Evolutionary conservation across 2,113 vertebrate genomes (phyloP), one percentile per base, ranked within the genome.

Genomic region (Nothobranchius furzeri): DNA sequence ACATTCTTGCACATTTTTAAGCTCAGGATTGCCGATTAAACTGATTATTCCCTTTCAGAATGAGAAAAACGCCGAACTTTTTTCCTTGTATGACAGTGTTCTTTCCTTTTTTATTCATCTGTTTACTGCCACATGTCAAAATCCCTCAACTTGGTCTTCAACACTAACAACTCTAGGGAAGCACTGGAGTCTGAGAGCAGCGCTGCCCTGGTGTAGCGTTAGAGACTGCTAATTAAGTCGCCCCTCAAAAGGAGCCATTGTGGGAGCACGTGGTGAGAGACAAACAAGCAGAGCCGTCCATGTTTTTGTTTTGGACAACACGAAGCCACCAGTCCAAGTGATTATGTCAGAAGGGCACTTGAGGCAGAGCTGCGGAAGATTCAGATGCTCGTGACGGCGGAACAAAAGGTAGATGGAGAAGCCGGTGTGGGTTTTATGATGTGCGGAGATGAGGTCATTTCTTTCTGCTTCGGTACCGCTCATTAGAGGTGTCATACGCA

Each of bases 401-500:
- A 1, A 49, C 42, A 64, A 30, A 30, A 30, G 30, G 30, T 30
- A 13, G 60, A 36, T 57, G 15, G 20, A 4, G 58, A 53, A 50
- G 61, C 55, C 13, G 2, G 37, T 42, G 4, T 15, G 59, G 60
- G 63, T 49, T 64, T 43, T 60, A 47, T 70, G 56, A 62, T 37
- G 42, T 73, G 60, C 75, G 45, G 46, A 63, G 64, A 56, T 76
- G 75, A 81, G 76, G 75, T 86, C 87, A 87, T 74, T 75, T 72
- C 62, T 54, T 64, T 72, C 36, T 65, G 76, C 80, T 66, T 66
- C 42, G 66, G 13, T 65, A 63, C n/a, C 10, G 52, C 73, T 85
- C 67, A 86, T 84, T 86, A 83, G 53, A 83, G 12, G 37, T 82
- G 87, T 86, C 83, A 87, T 76, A 76, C 74, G 78, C 73, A 75